These are phyloP conservation scores for Pseudococcus jackbeardsleyi DNA, from an alignment of 2,888 invertebrate species.

Conservation along the genomic window DNA sequence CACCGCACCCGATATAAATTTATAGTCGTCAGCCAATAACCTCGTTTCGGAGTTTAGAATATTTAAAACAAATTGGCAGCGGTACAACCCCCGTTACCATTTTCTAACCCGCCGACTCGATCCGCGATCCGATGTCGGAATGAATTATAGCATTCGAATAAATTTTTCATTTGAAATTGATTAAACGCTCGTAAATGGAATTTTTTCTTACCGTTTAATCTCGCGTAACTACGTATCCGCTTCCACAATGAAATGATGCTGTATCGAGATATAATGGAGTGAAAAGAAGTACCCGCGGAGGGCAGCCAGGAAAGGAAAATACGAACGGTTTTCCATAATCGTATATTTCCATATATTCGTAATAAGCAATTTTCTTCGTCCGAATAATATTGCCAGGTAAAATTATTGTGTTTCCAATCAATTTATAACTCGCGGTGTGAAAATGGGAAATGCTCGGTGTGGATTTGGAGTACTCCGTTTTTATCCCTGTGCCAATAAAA, in stretches of 20 bases:
- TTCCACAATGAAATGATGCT: neutral
- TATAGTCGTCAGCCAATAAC: conserved; percentile 38
- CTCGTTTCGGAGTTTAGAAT: conserved; percentile 9
- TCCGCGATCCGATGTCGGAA: conserved; percentile 1
- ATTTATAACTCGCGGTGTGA: conserved; percentile 12
- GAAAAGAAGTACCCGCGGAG: neutral
- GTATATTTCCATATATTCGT: neutral
- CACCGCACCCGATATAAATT: conserved; percentile 10
- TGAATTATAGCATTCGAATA: conserved; percentile 36
- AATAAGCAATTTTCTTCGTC: conserved; percentile 24
- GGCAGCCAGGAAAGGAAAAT: neutral
- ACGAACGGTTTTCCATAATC: neutral
- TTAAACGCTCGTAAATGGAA: conserved; percentile 29
- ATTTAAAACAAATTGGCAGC: conserved; percentile 47
- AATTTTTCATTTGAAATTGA: conserved; percentile 47
- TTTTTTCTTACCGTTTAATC: conserved; percentile 30
- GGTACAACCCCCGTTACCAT: neutral
- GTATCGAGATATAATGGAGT: neutral
- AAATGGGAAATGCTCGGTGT: neutral
- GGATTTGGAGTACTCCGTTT: neutral
- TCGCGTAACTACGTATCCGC: neutral
- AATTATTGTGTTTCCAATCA: conserved; percentile 14
- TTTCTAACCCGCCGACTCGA: conserved; percentile 13
- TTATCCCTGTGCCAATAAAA: neutral
- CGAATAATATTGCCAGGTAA: neutral